Conservation (phyloP, 2,797 vertebrate species). For the Hipposideros larvatus region DNA sequence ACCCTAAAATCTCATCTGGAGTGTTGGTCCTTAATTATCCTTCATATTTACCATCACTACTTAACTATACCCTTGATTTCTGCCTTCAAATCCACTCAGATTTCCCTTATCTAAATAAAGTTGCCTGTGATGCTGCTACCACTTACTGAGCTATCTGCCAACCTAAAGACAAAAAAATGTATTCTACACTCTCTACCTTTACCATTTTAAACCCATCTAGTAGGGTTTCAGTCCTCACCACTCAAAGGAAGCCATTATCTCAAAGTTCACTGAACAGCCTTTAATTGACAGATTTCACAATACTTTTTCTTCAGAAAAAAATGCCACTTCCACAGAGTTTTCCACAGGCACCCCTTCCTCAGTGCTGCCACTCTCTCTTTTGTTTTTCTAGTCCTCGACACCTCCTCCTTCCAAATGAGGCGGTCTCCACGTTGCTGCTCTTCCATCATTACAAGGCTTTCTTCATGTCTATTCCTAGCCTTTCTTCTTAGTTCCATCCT, state of each 20-base stretch:
- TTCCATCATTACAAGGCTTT: not conserved
- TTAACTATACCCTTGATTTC: not conserved
- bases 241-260: not conserved
- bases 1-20: not conserved
- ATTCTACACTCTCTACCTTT: not conserved
- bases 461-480: not conserved
- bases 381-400: not conserved
- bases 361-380: accelerated
- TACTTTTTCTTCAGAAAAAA: not conserved
- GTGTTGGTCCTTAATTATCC: conserved; percentile 27
- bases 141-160: not conserved
- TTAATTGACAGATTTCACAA: not conserved
- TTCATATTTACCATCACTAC: not conserved
- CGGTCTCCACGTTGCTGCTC: not conserved
- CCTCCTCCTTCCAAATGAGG: not conserved
- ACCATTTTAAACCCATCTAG: not conserved
- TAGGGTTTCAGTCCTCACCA: not conserved
- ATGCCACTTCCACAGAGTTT: not conserved
- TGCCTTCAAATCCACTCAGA: conserved; percentile 26
- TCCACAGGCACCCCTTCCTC: not conserved
- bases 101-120: not conserved
- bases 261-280: not conserved
- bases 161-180: not conserved
- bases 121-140: not conserved
- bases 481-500: not conserved